Conservation (phyloP, 2,113 vertebrate species). For the Gyps fulvus region DNA sequence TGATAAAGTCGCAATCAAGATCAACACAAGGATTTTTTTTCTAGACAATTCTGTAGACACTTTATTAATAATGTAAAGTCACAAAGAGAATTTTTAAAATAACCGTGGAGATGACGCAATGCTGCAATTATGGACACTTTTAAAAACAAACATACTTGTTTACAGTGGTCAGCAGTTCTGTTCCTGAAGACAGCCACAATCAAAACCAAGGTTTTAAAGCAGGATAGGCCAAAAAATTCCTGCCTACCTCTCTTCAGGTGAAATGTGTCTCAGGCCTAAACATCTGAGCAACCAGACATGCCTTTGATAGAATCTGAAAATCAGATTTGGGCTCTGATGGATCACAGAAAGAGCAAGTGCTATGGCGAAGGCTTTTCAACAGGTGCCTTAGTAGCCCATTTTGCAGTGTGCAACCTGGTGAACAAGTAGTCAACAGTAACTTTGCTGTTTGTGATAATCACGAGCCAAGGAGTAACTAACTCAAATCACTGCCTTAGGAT, state of each 20-base stretch:
- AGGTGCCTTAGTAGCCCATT: background rate
- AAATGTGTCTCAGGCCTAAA: background rate
- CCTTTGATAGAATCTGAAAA: background rate
- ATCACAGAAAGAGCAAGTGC: background rate
- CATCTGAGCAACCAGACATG: background rate
- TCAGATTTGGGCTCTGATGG: background rate
- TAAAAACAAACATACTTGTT: background rate
- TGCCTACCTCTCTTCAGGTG: background rate
- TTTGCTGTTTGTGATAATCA: background rate
- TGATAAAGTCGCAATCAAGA: background rate
- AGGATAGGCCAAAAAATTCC: background rate
- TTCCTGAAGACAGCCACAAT: background rate
- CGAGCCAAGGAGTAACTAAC: background rate
- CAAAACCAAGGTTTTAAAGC: background rate
- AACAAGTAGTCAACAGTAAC: background rate
- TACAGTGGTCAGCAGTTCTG: background rate
- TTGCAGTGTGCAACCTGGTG: background rate
- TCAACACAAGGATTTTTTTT: background rate
- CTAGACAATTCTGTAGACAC: background rate
- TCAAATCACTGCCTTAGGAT: background rate
- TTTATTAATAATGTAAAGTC: slow-evolving; percentile 57
- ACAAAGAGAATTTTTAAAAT: slow-evolving; percentile 35
- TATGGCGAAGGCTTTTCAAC: background rate
- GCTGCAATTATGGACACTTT: background rate
- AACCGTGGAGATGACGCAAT: background rate